Percentiles rank a stretch among this genome's conserved stretches.
Evolutionary conservation across 2,888 invertebrate genomes (phyloP).

Genomic region (Lordiphosa andalusiaca): DNA sequence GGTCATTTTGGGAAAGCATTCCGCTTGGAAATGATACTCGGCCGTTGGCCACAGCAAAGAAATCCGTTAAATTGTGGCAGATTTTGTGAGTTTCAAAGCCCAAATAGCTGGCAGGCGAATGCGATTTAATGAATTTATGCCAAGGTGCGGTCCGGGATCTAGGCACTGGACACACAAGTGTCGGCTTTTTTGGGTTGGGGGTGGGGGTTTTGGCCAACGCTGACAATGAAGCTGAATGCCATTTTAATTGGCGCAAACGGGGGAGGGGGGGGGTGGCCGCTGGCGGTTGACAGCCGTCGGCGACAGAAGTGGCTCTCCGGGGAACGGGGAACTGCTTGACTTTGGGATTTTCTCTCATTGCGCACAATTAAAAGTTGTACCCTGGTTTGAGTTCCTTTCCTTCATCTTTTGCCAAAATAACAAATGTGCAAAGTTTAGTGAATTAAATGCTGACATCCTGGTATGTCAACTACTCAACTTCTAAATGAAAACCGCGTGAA

Average conservation of each 20-base stretch:
- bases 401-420: constrained; percentile 29
- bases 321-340: constrained; percentile 10
- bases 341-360: constrained; percentile 49
- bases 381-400: constrained; percentile 6
- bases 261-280: no score
- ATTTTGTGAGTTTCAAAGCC: constrained; percentile 40
- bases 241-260: constrained; percentile 66
- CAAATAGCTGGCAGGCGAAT: constrained; percentile 35
- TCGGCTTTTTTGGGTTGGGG: constrained; percentile 10
- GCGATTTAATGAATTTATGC: constrained; percentile 50
- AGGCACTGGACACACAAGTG: constrained; percentile 35
- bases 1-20: no score
- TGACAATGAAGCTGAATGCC: constrained; percentile 50
- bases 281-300: constrained; percentile 30
- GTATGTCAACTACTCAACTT: not conserved
- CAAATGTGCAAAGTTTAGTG: constrained; percentile 66
- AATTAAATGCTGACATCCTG: constrained; percentile 48
- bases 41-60: constrained; percentile 14
- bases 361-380: constrained; percentile 63
- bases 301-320: constrained; percentile 20
- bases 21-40: no score
- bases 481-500: not conserved
- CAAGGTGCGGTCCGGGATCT: constrained; percentile 42
- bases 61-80: constrained; percentile 49
- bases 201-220: not conserved